A percentile compares a stretch with the other conserved stretches of the same genome.
phyloP scores from a whole-genome alignment of 2,888 invertebrate genomes.

The Pollenia labialis region DNA sequence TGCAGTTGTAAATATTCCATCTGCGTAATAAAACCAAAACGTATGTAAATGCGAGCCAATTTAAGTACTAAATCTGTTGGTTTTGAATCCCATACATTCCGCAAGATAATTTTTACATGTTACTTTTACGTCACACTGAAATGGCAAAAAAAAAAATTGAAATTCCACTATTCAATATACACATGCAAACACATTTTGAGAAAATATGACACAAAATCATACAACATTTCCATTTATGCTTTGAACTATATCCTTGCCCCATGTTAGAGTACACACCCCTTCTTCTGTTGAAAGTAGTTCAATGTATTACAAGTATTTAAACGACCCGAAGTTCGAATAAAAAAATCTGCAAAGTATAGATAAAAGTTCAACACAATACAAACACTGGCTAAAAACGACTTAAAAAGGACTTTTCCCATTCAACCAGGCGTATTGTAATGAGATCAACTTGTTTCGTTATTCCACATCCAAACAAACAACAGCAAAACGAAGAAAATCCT shows the following conservation, averaged over 20 bases:
- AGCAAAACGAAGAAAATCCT: conserved; percentile 30
- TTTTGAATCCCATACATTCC: conserved; percentile 59
- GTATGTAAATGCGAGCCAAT: conserved; percentile 13
- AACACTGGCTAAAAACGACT: conserved; percentile 49
- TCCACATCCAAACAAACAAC: conserved; percentile 36
- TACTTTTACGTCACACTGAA: conserved; percentile 20
- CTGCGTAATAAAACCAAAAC: conserved; percentile 4
- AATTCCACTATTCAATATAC: neutral
- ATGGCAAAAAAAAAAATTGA: conserved; percentile 3
- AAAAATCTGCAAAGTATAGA: conserved; percentile 67
- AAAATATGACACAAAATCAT: neutral
- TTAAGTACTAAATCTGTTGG: conserved; percentile 24
- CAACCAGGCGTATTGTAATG: conserved; percentile 81
- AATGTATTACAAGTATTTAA: neutral
- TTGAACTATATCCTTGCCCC: conserved; percentile 9
- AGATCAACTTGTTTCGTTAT: conserved; percentile 78
- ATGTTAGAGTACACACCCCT: conserved; percentile 13
- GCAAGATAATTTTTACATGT: conserved; percentile 51
- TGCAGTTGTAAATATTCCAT: neutral
- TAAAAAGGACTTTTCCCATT: conserved; percentile 78
- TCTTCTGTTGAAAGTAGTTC: neutral
- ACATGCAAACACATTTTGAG: neutral
- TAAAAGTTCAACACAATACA: conserved; percentile 59
- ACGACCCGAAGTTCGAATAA: conserved; percentile 15
- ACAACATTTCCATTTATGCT: conserved; percentile 29